Base-by-base conservation (phyloP, 2,888 invertebrate genomes). In the Yponomeuta sedellus region DNA sequence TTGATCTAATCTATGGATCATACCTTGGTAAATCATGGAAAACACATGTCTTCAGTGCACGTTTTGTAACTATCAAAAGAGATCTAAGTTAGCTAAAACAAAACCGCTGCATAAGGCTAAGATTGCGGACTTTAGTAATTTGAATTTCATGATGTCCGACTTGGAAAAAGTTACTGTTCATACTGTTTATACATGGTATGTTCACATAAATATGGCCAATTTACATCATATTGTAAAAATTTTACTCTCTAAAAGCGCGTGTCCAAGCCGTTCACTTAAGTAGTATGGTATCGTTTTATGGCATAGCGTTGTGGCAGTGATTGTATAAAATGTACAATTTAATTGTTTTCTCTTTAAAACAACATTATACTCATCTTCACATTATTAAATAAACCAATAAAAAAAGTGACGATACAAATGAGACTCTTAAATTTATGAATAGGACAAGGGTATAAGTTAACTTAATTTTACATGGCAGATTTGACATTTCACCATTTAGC, bases 221-320 rank as follows among this genome's bases (percentile, higher is more conserved):
- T 84, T 78, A 75, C 77, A 74, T 73, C 70, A 70, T 73, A 74
- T 71, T 79, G 79, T 78, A 79, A 81, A 69, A 80, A 78, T 80
- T 81, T 81, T 82, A 82, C 83, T 83, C 76, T 83, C 79, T 70
- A 73, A 79, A 80, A 82, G 81, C 74, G 80, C 68, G 71, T 63
- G 62, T 61, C 44, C 10, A 52, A 56, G 66, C 73, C 72, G 73
- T 73, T 77, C 71, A 76, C 63, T 64, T 44, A 58, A 67, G 66
- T 67, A 69, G 69, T n/a, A 20, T 68, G 71, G 66, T 69, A 69
- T 70, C 69, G 69, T 71, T 70, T 72, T 70, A 70, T 68, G 67
- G 67, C 59, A 10, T n/a, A 6, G 62, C 44, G 44, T 63, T 44
- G 63, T 40, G 63, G 20, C 34, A 63, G 52, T 63, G 63, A 22